These are phyloP conservation scores for Atta colombica DNA, from an alignment of 1,140 invertebrate species.

Conservation along the genomic window DNA sequence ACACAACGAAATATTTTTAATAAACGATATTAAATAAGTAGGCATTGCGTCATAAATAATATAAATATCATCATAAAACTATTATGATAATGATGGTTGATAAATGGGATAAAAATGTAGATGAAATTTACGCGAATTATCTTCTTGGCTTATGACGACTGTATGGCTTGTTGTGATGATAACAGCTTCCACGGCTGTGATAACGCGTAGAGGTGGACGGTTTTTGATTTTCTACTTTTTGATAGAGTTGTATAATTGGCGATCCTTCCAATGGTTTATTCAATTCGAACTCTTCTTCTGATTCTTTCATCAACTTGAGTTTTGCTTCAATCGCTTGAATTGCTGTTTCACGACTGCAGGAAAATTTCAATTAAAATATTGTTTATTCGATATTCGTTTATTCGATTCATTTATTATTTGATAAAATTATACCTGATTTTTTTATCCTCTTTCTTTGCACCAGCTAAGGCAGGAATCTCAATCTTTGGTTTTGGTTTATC, in stretches of 20 bases:
- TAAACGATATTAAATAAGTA: constrained; percentile 52
- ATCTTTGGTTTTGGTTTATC: constrained; percentile 91
- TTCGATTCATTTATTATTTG: neutral
- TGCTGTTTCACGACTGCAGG: constrained; percentile 90
- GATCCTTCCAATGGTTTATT: constrained; percentile 89
- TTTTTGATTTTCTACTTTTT: constrained; percentile 86
- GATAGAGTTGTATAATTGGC: constrained; percentile 90
- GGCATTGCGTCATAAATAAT: constrained; percentile 68
- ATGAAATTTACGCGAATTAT: constrained; percentile 77
- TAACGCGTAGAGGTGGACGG: constrained; percentile 84
- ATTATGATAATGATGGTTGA: constrained; percentile 58
- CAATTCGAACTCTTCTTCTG: constrained; percentile 90
- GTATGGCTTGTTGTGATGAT: constrained; percentile 84
- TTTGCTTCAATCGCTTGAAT: constrained; percentile 96
- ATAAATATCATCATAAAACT: constrained; percentile 67
- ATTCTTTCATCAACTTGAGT: constrained; percentile 92
- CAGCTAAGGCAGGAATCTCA: constrained; percentile 91
- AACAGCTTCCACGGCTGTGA: constrained; percentile 77
- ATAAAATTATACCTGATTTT: constrained; percentile 86
- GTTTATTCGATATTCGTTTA: neutral
- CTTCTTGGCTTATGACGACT: constrained; percentile 83
- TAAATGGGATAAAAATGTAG: constrained; percentile 40
- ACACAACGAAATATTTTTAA: neutral
- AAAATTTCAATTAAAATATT: neutral
- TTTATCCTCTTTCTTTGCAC: constrained; percentile 89